Evolutionary conservation across 2,797 vertebrate genomes (phyloP).

Genomic region (Tenualosa thibaudeaui): DNA sequence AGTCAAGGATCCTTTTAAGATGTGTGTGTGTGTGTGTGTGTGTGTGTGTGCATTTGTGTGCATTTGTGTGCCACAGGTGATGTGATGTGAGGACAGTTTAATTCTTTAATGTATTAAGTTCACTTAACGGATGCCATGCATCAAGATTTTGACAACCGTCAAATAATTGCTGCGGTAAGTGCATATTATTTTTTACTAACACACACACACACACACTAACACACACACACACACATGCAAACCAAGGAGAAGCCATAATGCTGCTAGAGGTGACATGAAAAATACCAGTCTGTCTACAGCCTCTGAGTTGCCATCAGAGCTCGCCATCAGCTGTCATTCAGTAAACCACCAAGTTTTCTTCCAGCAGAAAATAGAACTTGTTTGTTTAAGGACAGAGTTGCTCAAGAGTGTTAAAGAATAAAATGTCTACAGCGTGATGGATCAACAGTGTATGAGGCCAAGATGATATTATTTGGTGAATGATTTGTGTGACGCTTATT

Average conservation of each 20-base stretch:
- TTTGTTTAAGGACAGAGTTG: background rate
- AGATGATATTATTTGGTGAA: background rate
- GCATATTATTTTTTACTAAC: background rate
- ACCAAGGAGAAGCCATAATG: background rate
- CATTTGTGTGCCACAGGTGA: background rate
- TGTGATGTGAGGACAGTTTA: background rate
- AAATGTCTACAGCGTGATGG: background rate
- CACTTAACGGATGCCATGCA: background rate
- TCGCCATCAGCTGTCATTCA: background rate
- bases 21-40: background rate
- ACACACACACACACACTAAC: no score
- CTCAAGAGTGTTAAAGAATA: background rate
- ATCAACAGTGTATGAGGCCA: background rate
- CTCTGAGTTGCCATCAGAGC: background rate
- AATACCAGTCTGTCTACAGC: background rate
- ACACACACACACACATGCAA: background rate
- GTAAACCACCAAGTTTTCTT: background rate
- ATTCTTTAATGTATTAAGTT: background rate
- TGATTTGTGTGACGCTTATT: background rate
- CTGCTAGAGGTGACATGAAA: background rate
- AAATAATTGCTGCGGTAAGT: background rate
- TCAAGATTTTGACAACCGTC: slow-evolving; percentile 9
- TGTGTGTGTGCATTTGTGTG: background rate
- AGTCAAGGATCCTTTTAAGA: no score
- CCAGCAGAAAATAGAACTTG: background rate